These are phyloP conservation scores for Semibalanus balanoides DNA, from an alignment of 1,140 invertebrate species.

Conservation along the genomic window DNA sequence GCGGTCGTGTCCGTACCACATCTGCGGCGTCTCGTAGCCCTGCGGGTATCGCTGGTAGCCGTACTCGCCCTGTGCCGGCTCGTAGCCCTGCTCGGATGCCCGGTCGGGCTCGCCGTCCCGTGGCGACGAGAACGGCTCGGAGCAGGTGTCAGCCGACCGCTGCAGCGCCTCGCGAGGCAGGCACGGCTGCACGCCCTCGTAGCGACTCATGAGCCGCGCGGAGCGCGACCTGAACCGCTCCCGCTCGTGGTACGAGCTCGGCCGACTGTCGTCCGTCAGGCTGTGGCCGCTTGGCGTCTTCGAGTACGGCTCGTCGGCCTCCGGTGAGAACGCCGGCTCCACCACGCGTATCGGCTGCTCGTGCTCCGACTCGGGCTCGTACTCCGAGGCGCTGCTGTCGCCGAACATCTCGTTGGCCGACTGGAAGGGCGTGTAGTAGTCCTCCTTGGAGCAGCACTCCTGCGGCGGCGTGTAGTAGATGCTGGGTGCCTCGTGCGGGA, in stretches of 20 bases:
- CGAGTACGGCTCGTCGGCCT: background rate
- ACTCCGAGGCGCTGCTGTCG: background rate
- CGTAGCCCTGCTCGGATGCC: background rate
- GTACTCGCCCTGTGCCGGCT: background rate
- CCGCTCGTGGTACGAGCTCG: background rate
- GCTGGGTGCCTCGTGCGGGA: background rate
- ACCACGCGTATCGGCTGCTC: background rate
- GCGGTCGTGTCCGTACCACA: background rate
- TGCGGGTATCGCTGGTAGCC: background rate
- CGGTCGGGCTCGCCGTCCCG: background rate
- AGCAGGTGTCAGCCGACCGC: background rate
- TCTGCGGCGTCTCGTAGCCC: background rate
- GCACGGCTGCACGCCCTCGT: background rate
- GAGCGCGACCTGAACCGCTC: background rate
- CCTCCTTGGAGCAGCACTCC: background rate
- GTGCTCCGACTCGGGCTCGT: background rate
- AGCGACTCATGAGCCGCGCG: background rate
- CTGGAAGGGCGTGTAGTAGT: background rate
- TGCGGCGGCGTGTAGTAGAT: background rate
- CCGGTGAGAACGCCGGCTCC: background rate
- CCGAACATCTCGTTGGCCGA: background rate
- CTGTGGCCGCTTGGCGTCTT: background rate
- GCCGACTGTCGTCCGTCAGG: background rate
- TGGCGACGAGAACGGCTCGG: background rate
- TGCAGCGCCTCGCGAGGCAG: background rate